Evolutionary conservation across 1,140 invertebrate species (phyloP), one percentile per base, ranked within the genome.

Genomic region (Conus ventricosus): DNA sequence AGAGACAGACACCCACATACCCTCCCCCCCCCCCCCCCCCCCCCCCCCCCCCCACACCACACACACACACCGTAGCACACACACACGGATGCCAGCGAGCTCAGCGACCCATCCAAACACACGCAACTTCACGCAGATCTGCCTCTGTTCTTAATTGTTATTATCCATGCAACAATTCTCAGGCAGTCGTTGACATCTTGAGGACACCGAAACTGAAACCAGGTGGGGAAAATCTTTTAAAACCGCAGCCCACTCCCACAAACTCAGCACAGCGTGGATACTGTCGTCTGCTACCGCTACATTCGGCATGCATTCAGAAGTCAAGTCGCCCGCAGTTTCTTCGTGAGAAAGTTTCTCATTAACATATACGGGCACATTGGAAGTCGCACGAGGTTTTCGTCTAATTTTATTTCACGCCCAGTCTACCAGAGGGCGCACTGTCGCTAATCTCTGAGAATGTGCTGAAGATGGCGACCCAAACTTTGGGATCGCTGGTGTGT

Each of bases 381-480:
- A 23, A 11, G 71, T 60, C 71, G 53, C 76, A 87, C 71, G 51
- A 13, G 51, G 5, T 11, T 63, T 11, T 63, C 39, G 8, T 71
- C 20, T 71, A n/a, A 83, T 55, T 85, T 60, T 39, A 55, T 67
- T 85, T 54, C 53, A 55, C 20, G 84, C 84, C 53, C 51, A 7
- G 39, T 17, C 67, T 78, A 55, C 85, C 55, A 87, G 85, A 87
- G 71, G 85, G 85, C 85, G 85, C 85, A 87, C 85, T 78, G 71
- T 87, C 85, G 23, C 76, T 84, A 71, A 71, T 71, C 67, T 71
- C 13, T 7, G 17, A 20, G 39, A 71, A 87, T 87, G 85, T 57
- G 85, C 20, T 71, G 67, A 87, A 87, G 53, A 87, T 87, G 85
- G 85, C 85, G 85, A 75, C 71, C 39, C 85, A 87, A 87, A 87